These are phyloP conservation scores for Trematomus loennbergii DNA, from an alignment of 2,113 vertebrate species.

Conservation along the genomic window DNA sequence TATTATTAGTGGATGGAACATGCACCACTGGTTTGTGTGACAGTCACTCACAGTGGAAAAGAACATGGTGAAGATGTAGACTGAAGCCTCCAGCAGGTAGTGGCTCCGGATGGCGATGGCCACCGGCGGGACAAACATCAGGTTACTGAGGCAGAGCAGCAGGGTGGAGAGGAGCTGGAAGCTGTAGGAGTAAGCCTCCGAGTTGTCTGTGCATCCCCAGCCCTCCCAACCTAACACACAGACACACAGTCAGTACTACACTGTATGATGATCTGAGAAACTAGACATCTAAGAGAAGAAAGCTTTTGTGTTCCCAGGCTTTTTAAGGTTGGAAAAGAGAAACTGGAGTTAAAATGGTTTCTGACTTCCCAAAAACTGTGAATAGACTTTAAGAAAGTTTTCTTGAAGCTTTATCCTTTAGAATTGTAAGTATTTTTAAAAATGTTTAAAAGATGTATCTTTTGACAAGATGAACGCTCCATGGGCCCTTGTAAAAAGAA, in stretches of 20 bases:
- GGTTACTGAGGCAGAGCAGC: conserved; percentile 96
- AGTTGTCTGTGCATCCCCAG: conserved; percentile 97
- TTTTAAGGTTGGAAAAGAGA: neutral
- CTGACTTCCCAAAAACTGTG: conserved; percentile 4
- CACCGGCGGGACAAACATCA: conserved; percentile 97
- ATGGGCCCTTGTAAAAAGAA: conserved; percentile 11
- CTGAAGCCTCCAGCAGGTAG: conserved; percentile 94
- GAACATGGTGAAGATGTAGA: conserved; percentile 99
- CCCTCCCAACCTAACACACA: conserved; percentile 92
- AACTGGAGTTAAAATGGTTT: neutral
- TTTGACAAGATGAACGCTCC: conserved; percentile 22
- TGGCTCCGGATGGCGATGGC: conserved; percentile 93
- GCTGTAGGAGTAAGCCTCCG: conserved; percentile 93
- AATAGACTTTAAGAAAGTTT: conserved; percentile 24
- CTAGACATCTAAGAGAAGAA: neutral
- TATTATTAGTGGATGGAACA: neutral
- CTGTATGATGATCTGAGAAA: neutral
- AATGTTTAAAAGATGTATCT: conserved; percentile 53
- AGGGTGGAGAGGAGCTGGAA: conserved; percentile 97
- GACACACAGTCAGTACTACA: conserved; percentile 1
- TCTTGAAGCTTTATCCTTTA: conserved; percentile 23
- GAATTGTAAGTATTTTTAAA: conserved; percentile 26
- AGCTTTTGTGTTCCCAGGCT: conserved; percentile 16
- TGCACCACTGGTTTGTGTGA: neutral
- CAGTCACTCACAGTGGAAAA: conserved; percentile 92